phyloP scores from a whole-genome alignment of 2,113 vertebrate genomes.

The Brachionichthys hirsutus region DNA sequence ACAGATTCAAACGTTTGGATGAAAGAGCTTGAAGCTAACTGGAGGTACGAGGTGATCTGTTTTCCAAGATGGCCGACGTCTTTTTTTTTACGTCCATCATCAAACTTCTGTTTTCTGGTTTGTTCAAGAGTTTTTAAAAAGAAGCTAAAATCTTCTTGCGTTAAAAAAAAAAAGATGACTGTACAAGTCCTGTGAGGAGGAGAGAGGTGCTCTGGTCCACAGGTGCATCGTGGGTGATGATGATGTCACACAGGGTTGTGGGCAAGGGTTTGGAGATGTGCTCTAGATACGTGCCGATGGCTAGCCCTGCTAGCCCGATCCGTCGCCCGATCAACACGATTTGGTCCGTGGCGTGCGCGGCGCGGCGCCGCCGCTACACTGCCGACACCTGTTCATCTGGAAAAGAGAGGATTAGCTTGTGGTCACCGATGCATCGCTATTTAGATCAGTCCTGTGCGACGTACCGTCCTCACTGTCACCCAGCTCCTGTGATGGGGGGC shows the following conservation, averaged over 20 bases:
- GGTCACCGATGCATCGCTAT: too few relatives aligned
- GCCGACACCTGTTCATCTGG: slow-evolving; percentile 95
- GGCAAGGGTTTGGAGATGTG: slow-evolving; percentile 55
- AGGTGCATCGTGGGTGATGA: slow-evolving; percentile 35
- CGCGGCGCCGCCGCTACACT: slow-evolving; percentile 72
- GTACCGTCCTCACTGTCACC: slow-evolving; percentile 92
- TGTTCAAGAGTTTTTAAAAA: slow-evolving; percentile 38
- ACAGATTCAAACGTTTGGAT: slow-evolving; percentile 28
- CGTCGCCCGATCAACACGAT: slow-evolving; percentile 11
- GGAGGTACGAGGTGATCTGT: slow-evolving; percentile 57
- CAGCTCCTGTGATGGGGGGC: slow-evolving; percentile 63
- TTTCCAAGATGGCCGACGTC: slow-evolving; percentile 28
- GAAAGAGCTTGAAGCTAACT: slow-evolving; percentile 21
- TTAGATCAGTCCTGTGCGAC: slow-evolving; percentile 30
- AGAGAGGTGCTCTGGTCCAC: slow-evolving; percentile 4
- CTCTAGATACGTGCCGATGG: slow-evolving; percentile 17
- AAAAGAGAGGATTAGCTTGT: slow-evolving; percentile 48
- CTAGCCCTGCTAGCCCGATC: slow-evolving; percentile 34
- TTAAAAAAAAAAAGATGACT: slow-evolving; percentile 43
- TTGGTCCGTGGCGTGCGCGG: slow-evolving; percentile 15
- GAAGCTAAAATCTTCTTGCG: slow-evolving; percentile 27
- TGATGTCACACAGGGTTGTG: slow-evolving; percentile 17
- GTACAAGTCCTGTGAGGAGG: slow-evolving; percentile 21
- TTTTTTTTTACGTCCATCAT: background rate
- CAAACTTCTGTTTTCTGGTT: slow-evolving; percentile 1